Evolutionary conservation across 64 coral and sea anemone species (phyloP).

Genomic region (Stylophora pistillata): DNA sequence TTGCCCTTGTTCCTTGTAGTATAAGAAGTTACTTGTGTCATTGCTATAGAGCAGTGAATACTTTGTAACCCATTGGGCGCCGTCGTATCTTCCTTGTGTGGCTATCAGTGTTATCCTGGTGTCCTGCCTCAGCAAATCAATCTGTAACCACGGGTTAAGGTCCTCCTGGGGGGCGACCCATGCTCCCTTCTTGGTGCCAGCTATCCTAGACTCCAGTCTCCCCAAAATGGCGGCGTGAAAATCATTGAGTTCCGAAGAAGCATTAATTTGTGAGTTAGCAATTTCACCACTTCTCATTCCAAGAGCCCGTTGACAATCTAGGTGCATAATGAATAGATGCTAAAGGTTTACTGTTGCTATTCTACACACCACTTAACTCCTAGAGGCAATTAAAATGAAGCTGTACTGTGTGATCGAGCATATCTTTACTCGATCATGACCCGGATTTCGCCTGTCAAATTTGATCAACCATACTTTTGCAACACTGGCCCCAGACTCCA

Average conservation of each 20-base stretch:
- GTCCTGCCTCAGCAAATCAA: neutral
- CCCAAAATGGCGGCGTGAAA: neutral
- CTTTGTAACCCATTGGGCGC: neutral
- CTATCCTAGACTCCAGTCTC: neutral
- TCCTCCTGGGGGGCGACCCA: neutral
- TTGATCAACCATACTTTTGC: no score
- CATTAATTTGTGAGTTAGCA: neutral
- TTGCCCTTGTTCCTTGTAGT: neutral
- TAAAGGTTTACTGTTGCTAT: neutral
- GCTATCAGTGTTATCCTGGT: neutral
- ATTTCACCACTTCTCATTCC: neutral
- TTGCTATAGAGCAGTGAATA: neutral
- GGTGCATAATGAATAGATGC: neutral
- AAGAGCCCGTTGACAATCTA: neutral
- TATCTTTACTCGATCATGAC: no score
- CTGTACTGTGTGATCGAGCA: no score
- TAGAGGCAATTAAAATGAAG: no score
- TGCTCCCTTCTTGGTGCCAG: neutral
- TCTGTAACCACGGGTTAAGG: neutral
- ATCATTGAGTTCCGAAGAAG: neutral
- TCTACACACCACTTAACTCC: neutral
- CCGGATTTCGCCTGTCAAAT: no score
- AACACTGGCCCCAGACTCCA: no score
- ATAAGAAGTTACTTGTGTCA: neutral
- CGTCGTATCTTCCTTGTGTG: neutral